These are phyloP conservation scores for Limnodromus scolopaceus DNA, from an alignment of 2,797 vertebrate species.

Conservation along the genomic window DNA sequence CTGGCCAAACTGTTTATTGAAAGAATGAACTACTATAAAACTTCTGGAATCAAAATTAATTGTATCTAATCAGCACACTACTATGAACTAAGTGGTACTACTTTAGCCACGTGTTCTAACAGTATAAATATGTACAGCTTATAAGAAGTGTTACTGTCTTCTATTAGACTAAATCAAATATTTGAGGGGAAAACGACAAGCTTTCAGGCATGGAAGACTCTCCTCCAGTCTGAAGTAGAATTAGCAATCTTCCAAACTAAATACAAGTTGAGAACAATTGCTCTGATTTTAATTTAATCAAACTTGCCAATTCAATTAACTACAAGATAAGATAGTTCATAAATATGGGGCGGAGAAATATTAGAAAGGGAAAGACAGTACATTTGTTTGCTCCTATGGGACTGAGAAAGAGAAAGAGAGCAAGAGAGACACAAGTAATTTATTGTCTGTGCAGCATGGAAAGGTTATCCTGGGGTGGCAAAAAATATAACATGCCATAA, in stretches of 20 bases:
- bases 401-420: neutral
- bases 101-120: neutral
- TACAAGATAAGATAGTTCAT: slow-evolving; percentile 9
- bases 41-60: neutral
- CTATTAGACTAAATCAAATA: neutral
- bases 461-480: slow-evolving; percentile 55
- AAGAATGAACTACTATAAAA: neutral
- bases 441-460: slow-evolving; percentile 30
- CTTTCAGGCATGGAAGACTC: neutral
- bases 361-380: slow-evolving; percentile 6
- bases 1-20: neutral
- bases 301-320: neutral
- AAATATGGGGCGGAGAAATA: neutral
- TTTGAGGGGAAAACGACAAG: neutral
- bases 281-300: slow-evolving; percentile 15
- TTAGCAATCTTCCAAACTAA: neutral
- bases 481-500: slow-evolving; percentile 61
- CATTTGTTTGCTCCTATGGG: slow-evolving; percentile 41
- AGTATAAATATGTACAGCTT: neutral
- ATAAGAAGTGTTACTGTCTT: neutral
- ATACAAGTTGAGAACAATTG: neutral
- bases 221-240: neutral
- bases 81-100: neutral
- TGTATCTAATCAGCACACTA: rapidly evolving
- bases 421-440: slow-evolving; percentile 23